Conservation (phyloP, 2,797 vertebrate genomes). For the Heterohyrax brucei region DNA sequence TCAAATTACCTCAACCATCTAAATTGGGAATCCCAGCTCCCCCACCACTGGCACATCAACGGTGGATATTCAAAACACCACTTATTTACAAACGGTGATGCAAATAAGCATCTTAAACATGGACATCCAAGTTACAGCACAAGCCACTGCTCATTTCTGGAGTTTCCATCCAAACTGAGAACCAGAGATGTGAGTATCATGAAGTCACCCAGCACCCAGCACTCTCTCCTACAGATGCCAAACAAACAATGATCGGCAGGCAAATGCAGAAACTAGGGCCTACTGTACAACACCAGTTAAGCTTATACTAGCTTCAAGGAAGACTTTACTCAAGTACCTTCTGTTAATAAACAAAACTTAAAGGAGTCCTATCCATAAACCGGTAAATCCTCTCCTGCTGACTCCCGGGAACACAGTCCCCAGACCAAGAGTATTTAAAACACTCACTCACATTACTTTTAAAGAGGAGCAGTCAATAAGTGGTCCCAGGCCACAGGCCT, state of each 20-base stretch:
- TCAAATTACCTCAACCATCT: conserved; percentile 81
- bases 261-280: background rate
- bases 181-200: background rate
- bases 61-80: conserved; percentile 80
- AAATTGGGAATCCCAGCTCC: conserved; percentile 75
- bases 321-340: background rate
- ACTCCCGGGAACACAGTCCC: background rate
- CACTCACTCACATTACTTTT: background rate
- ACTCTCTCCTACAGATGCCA: background rate
- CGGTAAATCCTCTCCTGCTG: background rate
- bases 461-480: background rate
- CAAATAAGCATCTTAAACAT: conserved; percentile 75
- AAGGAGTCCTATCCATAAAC: background rate
- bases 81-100: conserved; percentile 84
- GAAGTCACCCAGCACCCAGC: background rate
- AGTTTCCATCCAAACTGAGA: background rate
- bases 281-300: background rate
- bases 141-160: background rate
- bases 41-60: background rate
- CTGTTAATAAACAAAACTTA: background rate
- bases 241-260: background rate
- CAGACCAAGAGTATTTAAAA: conserved; percentile 41
- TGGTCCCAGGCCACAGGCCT: background rate
- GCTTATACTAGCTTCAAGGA: background rate
- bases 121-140: background rate